These are phyloP conservation scores for Dorcus hopei DNA, from an alignment of 2,888 invertebrate genomes.

Conservation along the genomic window DNA sequence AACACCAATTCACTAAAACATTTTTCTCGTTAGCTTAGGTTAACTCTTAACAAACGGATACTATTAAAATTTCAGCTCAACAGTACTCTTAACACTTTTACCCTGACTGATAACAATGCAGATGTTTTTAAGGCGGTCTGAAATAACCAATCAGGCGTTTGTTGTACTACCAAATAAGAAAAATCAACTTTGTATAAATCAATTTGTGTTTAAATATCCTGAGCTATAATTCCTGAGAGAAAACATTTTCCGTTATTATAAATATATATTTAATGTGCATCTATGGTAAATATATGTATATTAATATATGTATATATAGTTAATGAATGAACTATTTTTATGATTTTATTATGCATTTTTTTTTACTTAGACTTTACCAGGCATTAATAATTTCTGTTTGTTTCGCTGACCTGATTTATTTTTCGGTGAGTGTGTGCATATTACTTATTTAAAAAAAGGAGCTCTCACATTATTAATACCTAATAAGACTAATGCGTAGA, in stretches of 20 bases:
- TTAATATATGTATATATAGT: conserved; percentile 24
- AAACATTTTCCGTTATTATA: conserved; percentile 35
- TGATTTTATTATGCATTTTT: conserved; percentile 6
- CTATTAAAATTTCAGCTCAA: conserved; percentile 14
- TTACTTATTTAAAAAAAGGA: neutral
- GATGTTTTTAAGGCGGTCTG: conserved; percentile 18
- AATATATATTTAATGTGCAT: conserved; percentile 26
- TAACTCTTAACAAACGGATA: conserved; percentile 17
- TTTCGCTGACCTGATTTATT: neutral
- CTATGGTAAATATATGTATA: conserved; percentile 24
- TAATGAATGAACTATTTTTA: conserved; percentile 21
- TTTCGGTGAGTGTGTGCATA: neutral
- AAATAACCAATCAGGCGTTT: conserved; percentile 19
- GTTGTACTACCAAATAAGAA: conserved; percentile 12
- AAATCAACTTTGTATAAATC: conserved; percentile 19
- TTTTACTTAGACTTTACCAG: conserved; percentile 11
- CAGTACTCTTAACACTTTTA: conserved; percentile 11
- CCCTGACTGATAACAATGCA: conserved; percentile 20
- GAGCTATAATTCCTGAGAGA: conserved; percentile 51
- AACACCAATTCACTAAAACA: conserved; percentile 19
- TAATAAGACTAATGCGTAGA: conserved; percentile 16
- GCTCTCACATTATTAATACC: conserved; percentile 17
- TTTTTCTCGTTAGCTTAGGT: conserved; percentile 18
- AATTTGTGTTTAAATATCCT: conserved; percentile 33
- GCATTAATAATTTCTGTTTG: conserved; percentile 15